phyloP scores from a whole-genome alignment of 2,113 vertebrate genomes.

The Crypturellus undulatus region DNA sequence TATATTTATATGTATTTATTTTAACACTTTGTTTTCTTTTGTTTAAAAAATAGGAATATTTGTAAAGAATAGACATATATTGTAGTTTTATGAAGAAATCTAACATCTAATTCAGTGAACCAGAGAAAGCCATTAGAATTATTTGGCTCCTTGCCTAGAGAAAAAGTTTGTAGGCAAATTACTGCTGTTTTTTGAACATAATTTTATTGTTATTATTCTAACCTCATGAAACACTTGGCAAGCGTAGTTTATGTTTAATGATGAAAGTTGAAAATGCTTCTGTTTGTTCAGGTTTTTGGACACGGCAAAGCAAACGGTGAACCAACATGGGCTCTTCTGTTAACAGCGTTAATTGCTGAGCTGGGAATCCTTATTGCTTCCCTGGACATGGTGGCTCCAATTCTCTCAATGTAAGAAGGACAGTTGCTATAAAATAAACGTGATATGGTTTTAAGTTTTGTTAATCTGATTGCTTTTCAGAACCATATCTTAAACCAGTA shows the following conservation, averaged over 20 bases:
- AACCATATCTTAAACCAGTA: not conserved
- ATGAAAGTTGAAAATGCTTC: not conserved
- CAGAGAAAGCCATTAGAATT: not conserved
- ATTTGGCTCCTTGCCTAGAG: not conserved
- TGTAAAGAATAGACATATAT: not conserved
- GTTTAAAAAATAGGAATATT: not conserved
- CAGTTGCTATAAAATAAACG: fast-evolving
- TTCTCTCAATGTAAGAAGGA: constrained; percentile 94
- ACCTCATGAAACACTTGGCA: not conserved
- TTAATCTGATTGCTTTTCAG: not conserved
- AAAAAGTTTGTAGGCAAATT: not conserved
- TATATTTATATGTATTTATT: not conserved
- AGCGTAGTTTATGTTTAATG: not conserved
- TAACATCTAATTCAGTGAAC: not conserved
- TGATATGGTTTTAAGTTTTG: not conserved
- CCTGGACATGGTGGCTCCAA: constrained; percentile 97
- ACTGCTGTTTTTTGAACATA: not conserved
- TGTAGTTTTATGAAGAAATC: not conserved
- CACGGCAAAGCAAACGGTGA: constrained; percentile 95
- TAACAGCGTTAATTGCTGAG: constrained; percentile 94
- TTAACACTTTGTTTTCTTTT: not conserved
- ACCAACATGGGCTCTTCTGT: constrained; percentile 93
- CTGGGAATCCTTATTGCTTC: constrained; percentile 98
- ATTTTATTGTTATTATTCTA: not conserved
- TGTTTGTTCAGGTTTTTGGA: constrained; percentile 87